A percentile compares a stretch with the other conserved stretches of the same genome.
These are phyloP conservation scores for Fragum sueziense DNA, from an alignment of 2,888 invertebrate species.

Conservation along the genomic window DNA sequence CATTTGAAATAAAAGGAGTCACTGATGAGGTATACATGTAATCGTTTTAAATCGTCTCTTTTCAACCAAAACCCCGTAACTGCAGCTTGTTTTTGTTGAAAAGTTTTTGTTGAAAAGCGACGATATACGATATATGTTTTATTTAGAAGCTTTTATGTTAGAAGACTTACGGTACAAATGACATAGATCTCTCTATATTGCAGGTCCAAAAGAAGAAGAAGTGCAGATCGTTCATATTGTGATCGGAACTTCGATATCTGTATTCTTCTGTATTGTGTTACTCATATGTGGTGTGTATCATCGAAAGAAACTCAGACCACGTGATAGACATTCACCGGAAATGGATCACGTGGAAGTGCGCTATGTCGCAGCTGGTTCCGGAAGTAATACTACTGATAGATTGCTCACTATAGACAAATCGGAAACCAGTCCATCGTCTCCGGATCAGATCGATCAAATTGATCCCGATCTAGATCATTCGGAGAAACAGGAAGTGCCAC, in stretches of 20 bases:
- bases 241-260: conserved; percentile 78
- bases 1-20: no score
- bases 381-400: conserved; percentile 78
- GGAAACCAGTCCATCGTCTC: conserved; percentile 51
- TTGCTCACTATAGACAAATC: conserved; percentile 69
- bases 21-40: no score
- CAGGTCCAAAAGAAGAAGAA: conserved; percentile 69
- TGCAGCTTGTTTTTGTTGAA: no score
- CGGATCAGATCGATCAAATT: conserved; percentile 52
- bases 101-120: no score
- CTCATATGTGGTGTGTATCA: conserved; percentile 78
- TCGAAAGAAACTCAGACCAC: conserved; percentile 71
- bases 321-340: conserved; percentile 67
- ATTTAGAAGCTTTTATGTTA: no score
- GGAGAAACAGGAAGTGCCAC: conserved; percentile 25
- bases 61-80: no score
- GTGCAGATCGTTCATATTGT: conserved; percentile 77
- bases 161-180: no score
- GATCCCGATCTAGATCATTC: conserved; percentile 36
- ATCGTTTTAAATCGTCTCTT: no score
- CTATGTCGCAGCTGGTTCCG: conserved; percentile 77
- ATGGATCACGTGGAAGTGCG: conserved; percentile 78
- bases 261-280: conserved; percentile 77
- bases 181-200: background rate
- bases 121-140: no score